Conservation (phyloP, 2,888 invertebrate species). For the Patella depressa region DNA sequence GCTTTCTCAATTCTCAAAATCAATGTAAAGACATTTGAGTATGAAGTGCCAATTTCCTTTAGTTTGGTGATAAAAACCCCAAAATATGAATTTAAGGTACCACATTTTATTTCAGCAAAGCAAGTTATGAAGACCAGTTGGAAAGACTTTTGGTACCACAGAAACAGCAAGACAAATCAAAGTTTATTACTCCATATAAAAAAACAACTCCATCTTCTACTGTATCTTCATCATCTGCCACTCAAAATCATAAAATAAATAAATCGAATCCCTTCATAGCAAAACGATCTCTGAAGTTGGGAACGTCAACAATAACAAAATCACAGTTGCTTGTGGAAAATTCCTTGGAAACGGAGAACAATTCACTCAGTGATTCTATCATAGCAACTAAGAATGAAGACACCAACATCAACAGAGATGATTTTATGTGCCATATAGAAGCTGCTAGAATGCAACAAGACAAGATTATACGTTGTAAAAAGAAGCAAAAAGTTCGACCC, state of each 20-base stretch:
- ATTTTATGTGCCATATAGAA: constrained; percentile 27
- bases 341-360: neutral
- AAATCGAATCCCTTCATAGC: neutral
- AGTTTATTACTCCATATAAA: constrained; percentile 30
- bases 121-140: neutral
- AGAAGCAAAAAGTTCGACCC: constrained; percentile 42
- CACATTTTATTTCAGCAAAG: neutral
- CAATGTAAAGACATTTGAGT: too few species aligned
- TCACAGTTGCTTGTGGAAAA: too few species aligned
- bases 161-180: neutral
- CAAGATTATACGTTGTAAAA: constrained; percentile 43
- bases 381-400: neutral
- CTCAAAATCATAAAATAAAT: neutral
- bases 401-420: neutral
- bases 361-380: neutral
- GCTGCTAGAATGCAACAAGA: constrained; percentile 52
- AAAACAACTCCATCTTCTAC: constrained; percentile 14
- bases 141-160: neutral
- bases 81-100: too few species aligned
- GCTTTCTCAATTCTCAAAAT: too few species aligned
- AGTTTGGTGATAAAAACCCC: too few species aligned
- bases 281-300: neutral
- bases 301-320: neutral
- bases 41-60: too few species aligned
- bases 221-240: neutral